Percentiles rank a stretch among this genome's conserved stretches.
These are phyloP conservation scores for Pseudolaguvia tuberculata DNA, from an alignment of 2,113 vertebrate species.

Conservation along the genomic window DNA sequence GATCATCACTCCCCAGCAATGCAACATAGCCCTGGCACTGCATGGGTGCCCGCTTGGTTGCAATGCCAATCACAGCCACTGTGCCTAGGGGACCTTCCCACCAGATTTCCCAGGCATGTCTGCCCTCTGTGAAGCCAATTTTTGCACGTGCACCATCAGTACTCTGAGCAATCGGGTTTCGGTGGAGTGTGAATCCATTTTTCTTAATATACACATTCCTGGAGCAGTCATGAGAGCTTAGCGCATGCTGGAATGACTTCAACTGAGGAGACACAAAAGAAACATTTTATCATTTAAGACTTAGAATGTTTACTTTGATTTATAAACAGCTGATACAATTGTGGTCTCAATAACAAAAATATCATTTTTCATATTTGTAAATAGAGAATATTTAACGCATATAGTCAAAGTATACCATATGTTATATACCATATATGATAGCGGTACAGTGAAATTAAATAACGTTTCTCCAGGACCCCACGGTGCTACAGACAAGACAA, in stretches of 20 bases:
- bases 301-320: not conserved
- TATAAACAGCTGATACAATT: not conserved
- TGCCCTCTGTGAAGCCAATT: conserved; percentile 93
- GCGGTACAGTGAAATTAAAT: no score
- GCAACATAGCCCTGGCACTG: conserved; percentile 98
- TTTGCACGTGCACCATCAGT: conserved; percentile 95
- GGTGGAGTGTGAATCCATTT: conserved; percentile 95
- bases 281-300: not conserved
- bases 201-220: conserved; percentile 98
- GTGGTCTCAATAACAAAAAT: not conserved
- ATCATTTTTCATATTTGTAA: not conserved
- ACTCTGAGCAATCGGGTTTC: conserved; percentile 98
- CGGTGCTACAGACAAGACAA: no score
- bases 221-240: conserved; percentile 96
- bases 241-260: conserved; percentile 88
- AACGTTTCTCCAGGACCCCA: no score
- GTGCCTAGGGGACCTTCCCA: conserved; percentile 98
- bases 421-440: no score
- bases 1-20: conserved; percentile 92
- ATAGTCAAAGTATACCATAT: no score
- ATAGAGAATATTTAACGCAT: no score
- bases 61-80: conserved; percentile 94
- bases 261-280: conserved; percentile 65
- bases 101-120: conserved; percentile 99
- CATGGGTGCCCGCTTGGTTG: conserved; percentile 91